These are phyloP conservation scores for Heliconius charithonia DNA, from an alignment of 2,888 invertebrate species.

Conservation along the genomic window DNA sequence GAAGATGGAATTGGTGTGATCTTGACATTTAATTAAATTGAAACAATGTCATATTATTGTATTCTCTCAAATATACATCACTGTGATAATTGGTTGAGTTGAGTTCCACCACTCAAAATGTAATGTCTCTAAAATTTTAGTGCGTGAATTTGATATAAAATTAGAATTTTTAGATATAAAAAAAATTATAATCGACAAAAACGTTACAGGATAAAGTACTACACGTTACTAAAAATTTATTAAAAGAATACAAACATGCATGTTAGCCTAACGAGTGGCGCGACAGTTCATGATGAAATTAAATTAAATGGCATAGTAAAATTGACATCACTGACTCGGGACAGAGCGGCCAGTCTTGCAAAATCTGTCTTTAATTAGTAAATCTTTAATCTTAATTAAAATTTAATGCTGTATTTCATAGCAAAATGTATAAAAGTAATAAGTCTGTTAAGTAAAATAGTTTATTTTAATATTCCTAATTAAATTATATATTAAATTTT, in stretches of 20 bases:
- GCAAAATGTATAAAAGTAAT: no score
- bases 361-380: neutral
- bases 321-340: neutral
- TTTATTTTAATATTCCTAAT: no score
- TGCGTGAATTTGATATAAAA: no score
- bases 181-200: neutral
- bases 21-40: neutral
- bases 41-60: neutral
- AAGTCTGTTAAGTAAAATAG: no score
- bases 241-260: neutral
- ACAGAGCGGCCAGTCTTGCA: neutral
- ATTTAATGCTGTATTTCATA: no score
- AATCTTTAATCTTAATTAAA: no score
- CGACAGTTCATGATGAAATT: slow-evolving; percentile 1
- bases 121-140: neutral
- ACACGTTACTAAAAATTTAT: neutral
- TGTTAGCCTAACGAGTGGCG: slow-evolving; percentile 5
- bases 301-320: slow-evolving; percentile 3
- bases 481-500: no score
- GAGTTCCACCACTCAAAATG: neutral
- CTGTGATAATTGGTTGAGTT: neutral
- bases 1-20: neutral
- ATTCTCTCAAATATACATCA: neutral
- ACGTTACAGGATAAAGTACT: neutral
- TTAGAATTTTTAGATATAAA: no score